phyloP scores from a whole-genome alignment of 2,113 vertebrate species.

The Acanthochromis polyacanthus region DNA sequence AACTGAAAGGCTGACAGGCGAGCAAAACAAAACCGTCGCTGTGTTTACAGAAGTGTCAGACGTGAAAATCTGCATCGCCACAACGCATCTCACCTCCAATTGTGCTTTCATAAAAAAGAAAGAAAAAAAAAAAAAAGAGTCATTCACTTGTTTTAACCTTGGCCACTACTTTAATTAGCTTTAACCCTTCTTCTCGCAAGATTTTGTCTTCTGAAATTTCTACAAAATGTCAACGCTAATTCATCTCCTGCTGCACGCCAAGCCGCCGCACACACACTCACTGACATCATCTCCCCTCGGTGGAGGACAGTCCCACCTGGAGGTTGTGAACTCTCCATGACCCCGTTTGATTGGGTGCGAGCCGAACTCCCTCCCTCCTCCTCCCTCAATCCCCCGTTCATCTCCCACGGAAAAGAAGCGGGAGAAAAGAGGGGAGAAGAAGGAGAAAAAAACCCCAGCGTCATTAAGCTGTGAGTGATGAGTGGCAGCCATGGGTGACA shows the following conservation, averaged over 20 bases:
- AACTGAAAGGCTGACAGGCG: conserved; percentile 23
- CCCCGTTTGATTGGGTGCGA: conserved; percentile 93
- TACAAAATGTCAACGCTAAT: neutral
- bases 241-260: neutral
- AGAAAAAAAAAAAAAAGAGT: too few relatives aligned
- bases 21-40: conserved; percentile 37
- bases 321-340: conserved; percentile 98
- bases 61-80: neutral
- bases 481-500: conserved; percentile 85
- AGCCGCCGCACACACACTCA: conserved; percentile 27
- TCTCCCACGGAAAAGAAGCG: conserved; percentile 69
- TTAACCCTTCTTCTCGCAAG: neutral
- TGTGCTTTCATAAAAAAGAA: too few relatives aligned
- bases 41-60: conserved; percentile 27
- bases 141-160: too few relatives aligned
- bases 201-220: conserved; percentile 3
- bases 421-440: conserved; percentile 49
- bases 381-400: conserved; percentile 86
- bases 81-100: neutral
- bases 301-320: conserved; percentile 92
- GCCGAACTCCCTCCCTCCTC: conserved; percentile 89
- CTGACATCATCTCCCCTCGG: conserved; percentile 49
- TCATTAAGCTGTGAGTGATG: conserved; percentile 89
- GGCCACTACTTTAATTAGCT: neutral
- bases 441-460: conserved; percentile 68